Conservation (phyloP, 2,888 invertebrate species). For the Drosophila planitibia region DNA sequence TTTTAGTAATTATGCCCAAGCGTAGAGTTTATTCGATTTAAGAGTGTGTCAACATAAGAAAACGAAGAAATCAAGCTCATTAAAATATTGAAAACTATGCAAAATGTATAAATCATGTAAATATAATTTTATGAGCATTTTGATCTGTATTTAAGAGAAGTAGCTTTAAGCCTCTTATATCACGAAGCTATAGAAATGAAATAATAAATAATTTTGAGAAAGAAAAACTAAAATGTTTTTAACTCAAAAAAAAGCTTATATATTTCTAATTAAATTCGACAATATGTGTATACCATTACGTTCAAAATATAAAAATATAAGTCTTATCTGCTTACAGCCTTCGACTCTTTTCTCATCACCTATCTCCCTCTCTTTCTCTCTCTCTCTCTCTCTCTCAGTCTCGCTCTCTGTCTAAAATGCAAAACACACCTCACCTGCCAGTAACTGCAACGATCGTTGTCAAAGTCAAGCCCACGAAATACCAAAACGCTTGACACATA, state of each 20-base stretch:
- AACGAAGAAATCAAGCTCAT: neutral
- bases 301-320: neutral
- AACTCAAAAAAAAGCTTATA: neutral
- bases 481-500: constrained; percentile 23
- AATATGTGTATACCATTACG: neutral
- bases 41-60: neutral
- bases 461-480: constrained; percentile 71
- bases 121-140: neutral
- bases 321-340: neutral
- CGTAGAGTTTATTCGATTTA: neutral
- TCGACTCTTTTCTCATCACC: neutral
- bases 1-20: neutral
- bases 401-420: neutral
- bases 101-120: neutral
- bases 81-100: neutral
- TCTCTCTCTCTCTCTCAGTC: constrained; percentile 1
- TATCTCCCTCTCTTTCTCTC: neutral
- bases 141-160: neutral
- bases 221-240: neutral
- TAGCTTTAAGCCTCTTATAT: neutral
- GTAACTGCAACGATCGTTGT: constrained; percentile 44
- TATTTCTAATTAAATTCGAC: neutral
- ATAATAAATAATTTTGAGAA: neutral
- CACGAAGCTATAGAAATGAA: neutral
- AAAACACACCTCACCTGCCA: constrained; percentile 51